Base-by-base conservation (phyloP, 2,888 invertebrate genomes). In the Hypsopygia costalis region DNA sequence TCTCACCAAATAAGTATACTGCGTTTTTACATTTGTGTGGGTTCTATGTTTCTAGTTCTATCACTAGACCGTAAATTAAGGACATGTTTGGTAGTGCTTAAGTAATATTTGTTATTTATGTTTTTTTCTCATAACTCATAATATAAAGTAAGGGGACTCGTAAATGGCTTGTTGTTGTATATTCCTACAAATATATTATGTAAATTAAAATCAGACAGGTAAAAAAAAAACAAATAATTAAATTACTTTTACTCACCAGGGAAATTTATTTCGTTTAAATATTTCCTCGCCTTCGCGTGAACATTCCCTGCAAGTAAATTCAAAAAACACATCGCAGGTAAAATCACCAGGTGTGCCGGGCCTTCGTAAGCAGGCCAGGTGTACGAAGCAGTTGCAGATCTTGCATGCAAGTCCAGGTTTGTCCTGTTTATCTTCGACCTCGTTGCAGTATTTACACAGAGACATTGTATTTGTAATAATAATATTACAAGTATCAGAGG, bases 251-350 rank as follows among this genome's bases (percentile, higher is more conserved):
- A 25, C 70, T 75, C 73, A 92, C 94, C 95, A 95, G 3, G 94
- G 91, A 64, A 95, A 90, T 62, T 91, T 93, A 36, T 92, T 92
- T 5, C 95, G 85, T 3, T 74, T 67, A 55, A 94, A 91, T 3
- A 80, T 61, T 69, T 95, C 94, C 12, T 77, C 81, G 1, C 82
- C 83, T 5, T 73, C 68, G 0, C 79, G 59, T 2, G 92, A 91
- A 61, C 95, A 95, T 43, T 92, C 90, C 29, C 81, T 72, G 58
- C 95, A 95, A 1, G 90, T 91, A 44, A 92, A 93, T 49, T 91
- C 90, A 51, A 94, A 95, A 70, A 95, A 95, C 2, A 94, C 90
- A 85, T 95, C 95, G 6, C 95, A 94, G 0, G 90, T 66, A 8
- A 95, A 88, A 46, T 93, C 92, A 0, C 93, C 93, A 0, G 95